Base-by-base conservation (phyloP, 2,797 vertebrate genomes). In the Dipus sagitta region DNA sequence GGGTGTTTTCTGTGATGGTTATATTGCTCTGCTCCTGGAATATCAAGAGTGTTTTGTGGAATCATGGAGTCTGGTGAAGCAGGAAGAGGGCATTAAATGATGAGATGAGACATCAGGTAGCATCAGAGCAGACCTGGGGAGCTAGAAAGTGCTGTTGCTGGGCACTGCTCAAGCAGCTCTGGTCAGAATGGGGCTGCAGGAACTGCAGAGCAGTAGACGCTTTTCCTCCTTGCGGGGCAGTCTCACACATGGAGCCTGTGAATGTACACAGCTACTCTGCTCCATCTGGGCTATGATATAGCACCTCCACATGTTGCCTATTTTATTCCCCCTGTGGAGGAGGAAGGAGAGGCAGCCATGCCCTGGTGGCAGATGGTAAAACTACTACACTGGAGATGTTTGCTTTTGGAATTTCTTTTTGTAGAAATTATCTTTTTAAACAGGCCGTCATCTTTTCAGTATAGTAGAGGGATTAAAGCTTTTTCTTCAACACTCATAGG, bases 211-310 rank as follows among this genome's bases (percentile, higher is more conserved):
- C 20, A 52, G 71, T 11, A 24, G 3, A 52, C 12, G 18, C 28
- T 42, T 81, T 67, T 4, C 2, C 62, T 58, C 11, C 65, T 80
- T 52, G 23, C 0, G n/a, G 32, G n/a, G 15, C 17, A 47, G 6
- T 15, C 0, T 38, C 74, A 9, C 0, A 0, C 28, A 0, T 18
- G 9, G 67, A 58, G 32, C 6, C 42, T 58, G 6, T 83, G 71
- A 60, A 26, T 6, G 68, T n/a, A 54, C 1, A 0, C 17, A 13
- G 86, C 65, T 34, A 2, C 26, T 26, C 23, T 64, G 21, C 70
- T 68, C 23, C n/a, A 42, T 47, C 77, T 3, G 15, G 5, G 0
- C 23, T 15, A 13, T 0, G 1, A n/a, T 0, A 1, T 0, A 47
- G 20, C 34, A 17, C 38, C 21, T 62, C 47, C 28, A 26, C 70